Evolutionary conservation across 2,113 vertebrate genomes (phyloP).

Genomic region (Cathartes aura): DNA sequence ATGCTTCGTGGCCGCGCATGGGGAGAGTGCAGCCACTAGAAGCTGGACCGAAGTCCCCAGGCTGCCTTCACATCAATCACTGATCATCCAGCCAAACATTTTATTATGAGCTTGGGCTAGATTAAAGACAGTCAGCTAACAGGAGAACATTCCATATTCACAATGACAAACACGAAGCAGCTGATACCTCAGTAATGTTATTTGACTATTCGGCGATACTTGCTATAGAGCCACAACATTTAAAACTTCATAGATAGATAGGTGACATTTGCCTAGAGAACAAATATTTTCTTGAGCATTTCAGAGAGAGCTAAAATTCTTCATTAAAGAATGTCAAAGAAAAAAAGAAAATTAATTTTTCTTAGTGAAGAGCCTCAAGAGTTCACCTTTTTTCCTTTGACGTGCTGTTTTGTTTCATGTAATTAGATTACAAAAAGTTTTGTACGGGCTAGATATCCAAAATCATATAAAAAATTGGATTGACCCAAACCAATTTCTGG

Average conservation of each 20-base stretch:
- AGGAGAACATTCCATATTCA: neutral
- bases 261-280: neutral
- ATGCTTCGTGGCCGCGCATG: fast-evolving
- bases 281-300: neutral
- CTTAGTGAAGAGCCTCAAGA: neutral
- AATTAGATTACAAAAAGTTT: neutral
- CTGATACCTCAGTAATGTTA: neutral
- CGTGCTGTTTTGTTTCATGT: neutral
- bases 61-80: neutral
- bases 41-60: neutral
- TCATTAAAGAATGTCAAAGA: neutral
- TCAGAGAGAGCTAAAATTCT: neutral
- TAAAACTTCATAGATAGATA: neutral
- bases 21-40: neutral
- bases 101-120: neutral
- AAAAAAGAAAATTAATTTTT: neutral
- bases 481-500: neutral
- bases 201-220: fast-evolving
- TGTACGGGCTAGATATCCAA: neutral
- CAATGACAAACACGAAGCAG: neutral
- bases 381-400: neutral
- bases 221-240: neutral
- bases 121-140: neutral
- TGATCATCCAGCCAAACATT: neutral
- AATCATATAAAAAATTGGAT: neutral